Percentiles rank a stretch among this genome's conserved stretches.
Conservation (phyloP, 2,888 invertebrate genomes). For the Rhamnusium bicolor region DNA sequence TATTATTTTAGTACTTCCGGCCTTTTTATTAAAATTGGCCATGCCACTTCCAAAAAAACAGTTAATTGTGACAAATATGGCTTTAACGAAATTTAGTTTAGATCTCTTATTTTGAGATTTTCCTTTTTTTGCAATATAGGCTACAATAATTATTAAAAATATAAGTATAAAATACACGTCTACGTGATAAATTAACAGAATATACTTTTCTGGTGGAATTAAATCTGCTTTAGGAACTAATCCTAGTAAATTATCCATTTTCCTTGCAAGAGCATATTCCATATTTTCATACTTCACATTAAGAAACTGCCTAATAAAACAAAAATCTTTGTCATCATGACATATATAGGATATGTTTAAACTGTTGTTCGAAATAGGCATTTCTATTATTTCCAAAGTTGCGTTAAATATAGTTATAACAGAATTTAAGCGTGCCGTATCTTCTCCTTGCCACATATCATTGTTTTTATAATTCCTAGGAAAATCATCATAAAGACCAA, state of each 20-base stretch:
- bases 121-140: not conserved
- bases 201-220: not conserved
- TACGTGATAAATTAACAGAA: not conserved
- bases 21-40: not conserved
- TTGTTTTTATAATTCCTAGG: not conserved
- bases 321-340: not conserved
- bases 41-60: not conserved
- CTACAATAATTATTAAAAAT: not conserved
- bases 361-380: not conserved
- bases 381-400: not conserved
- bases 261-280: not conserved
- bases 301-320: not conserved
- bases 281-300: not conserved
- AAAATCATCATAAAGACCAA: not conserved
- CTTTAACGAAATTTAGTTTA: not conserved
- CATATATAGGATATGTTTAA: not conserved
- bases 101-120: not conserved
- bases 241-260: not conserved
- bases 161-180: not conserved
- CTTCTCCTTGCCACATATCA: not conserved
- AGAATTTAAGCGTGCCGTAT: not conserved
- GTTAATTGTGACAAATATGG: not conserved
- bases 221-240: not conserved
- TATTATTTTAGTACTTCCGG: slow-evolving; percentile 52
- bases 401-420: not conserved